Conservation (phyloP, 1,140 invertebrate species). For the Bombus confusus region DNA sequence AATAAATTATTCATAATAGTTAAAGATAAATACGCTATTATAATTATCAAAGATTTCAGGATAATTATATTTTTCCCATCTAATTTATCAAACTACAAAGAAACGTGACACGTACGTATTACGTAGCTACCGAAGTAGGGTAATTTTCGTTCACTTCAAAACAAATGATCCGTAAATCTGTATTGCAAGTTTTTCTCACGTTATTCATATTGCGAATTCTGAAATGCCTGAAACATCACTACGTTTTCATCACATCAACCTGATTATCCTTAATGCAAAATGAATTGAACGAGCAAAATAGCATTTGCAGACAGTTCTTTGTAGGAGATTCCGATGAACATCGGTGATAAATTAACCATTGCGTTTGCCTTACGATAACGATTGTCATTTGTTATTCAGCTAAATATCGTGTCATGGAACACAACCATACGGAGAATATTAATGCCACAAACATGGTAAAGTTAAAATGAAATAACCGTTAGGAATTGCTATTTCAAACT, state of each 20-base stretch:
- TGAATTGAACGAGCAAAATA: background rate
- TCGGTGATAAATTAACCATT: slow-evolving; percentile 10
- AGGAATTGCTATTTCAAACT: background rate
- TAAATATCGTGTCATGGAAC: background rate
- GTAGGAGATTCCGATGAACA: background rate
- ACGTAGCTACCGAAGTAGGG: no score
- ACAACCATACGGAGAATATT: no score
- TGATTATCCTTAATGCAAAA: slow-evolving; percentile 3
- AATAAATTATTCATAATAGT: no score
- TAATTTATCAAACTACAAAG: no score
- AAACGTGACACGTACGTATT: no score
- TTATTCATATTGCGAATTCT: background rate
- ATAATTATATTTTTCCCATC: no score
- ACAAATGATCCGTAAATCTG: background rate
- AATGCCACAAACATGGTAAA: background rate
- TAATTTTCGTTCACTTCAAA: background rate
- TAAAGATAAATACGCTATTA: no score
- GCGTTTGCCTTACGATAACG: no score
- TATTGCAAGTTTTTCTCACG: background rate
- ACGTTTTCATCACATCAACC: background rate
- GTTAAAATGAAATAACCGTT: background rate
- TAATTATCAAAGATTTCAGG: no score
- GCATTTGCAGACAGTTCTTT: background rate
- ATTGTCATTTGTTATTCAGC: background rate
- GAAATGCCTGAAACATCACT: background rate